Evolutionary conservation across 2,888 invertebrate species (phyloP).

Genomic region (Hirudinaria manillensis): DNA sequence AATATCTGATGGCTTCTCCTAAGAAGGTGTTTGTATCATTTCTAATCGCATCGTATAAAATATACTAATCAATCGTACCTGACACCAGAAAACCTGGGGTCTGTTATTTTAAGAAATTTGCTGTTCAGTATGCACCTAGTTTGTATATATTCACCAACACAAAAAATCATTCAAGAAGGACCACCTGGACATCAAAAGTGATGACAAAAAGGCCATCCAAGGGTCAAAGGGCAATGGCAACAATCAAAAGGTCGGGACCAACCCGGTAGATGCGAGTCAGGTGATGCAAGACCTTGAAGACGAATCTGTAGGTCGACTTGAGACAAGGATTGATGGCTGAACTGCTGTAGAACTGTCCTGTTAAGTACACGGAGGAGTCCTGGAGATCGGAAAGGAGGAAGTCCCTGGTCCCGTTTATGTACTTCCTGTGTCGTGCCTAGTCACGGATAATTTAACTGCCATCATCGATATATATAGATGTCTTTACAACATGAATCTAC

Average conservation of each 20-base stretch:
- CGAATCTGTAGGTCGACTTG: slow-evolving; percentile 43
- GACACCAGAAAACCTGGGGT: too few relatives aligned
- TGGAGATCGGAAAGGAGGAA: slow-evolving; percentile 39
- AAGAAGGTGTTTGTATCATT: too few relatives aligned
- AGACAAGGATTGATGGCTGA: slow-evolving; percentile 51
- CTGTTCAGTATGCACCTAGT: too few relatives aligned
- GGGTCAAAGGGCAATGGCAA: background rate
- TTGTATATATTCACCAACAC: too few relatives aligned
- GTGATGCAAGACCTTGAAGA: slow-evolving; percentile 46
- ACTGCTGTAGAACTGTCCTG: slow-evolving; percentile 49
- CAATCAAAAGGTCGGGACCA: background rate
- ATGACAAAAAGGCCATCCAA: background rate
- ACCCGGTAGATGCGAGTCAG: slow-evolving; percentile 41
- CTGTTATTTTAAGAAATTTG: too few relatives aligned
- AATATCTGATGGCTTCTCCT: too few relatives aligned
- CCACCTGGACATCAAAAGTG: background rate
- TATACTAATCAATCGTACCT: too few relatives aligned
- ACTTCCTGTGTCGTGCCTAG: background rate
- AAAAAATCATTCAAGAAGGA: too few relatives aligned
- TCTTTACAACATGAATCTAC: too few relatives aligned
- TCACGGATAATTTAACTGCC: too few relatives aligned
- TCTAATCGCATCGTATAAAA: too few relatives aligned
- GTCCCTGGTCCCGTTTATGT: background rate
- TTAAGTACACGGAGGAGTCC: slow-evolving; percentile 39
- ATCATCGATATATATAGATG: too few relatives aligned